Evolutionary conservation across 1,140 invertebrate species (phyloP).

Genomic region (Littorina saxatilis): DNA sequence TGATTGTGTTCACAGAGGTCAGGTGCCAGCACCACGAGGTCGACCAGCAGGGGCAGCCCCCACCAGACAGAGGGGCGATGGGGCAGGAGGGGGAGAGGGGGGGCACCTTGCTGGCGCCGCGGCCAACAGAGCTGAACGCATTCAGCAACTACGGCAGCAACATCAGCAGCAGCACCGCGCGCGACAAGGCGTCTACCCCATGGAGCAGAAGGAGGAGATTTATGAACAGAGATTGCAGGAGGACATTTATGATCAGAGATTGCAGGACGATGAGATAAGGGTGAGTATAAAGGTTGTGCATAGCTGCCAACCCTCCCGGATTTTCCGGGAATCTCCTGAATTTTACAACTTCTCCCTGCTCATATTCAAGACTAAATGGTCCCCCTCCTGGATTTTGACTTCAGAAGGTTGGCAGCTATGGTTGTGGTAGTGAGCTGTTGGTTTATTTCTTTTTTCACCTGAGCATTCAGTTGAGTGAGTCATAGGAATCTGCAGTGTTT

Average conservation of each 20-base stretch:
- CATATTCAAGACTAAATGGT: no score
- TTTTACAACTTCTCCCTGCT: no score
- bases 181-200: constrained; percentile 73
- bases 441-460: no score
- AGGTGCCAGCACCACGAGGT: constrained; percentile 16
- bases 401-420: no score
- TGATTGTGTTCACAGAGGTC: constrained; percentile 41
- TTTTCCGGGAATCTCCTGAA: no score
- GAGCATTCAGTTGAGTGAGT: no score
- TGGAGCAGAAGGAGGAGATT: constrained; percentile 74
- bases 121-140: constrained; percentile 75
- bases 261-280: constrained; percentile 35
- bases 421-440: background rate
- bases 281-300: no score
- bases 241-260: constrained; percentile 75
- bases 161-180: constrained; percentile 79
- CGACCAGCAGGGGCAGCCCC: background rate
- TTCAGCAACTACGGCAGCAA: constrained; percentile 78
- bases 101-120: constrained; percentile 27
- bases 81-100: constrained; percentile 7
- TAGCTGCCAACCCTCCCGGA: no score
- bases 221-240: constrained; percentile 75
- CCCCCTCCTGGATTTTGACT: no score
- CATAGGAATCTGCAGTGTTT: no score
- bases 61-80: background rate